Conservation (phyloP, 1,140 invertebrate genomes). For the Drosophila serrata region DNA sequence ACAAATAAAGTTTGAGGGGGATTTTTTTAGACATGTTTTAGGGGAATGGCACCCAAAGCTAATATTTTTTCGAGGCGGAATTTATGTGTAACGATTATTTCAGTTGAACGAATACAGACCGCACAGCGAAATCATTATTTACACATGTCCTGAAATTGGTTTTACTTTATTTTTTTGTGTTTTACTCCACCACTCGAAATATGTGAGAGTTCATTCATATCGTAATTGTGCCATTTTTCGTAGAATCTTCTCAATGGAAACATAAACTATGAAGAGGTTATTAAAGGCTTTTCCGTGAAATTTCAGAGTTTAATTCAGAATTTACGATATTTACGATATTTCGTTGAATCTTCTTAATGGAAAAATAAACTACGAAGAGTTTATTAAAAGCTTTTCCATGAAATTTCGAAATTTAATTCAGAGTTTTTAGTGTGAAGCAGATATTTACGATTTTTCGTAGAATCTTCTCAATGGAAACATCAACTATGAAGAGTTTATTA, state of each 20-base stretch:
- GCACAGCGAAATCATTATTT: conserved; percentile 64
- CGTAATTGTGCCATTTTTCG: conserved; percentile 12
- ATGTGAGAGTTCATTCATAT: conserved; percentile 14
- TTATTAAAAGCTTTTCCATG: neutral
- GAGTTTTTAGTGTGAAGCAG: no score
- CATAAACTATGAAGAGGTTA: conserved; percentile 2
- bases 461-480: neutral
- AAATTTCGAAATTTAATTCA: no score
- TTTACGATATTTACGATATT: no score
- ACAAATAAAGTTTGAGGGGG: conserved; percentile 30
- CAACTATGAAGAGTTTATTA: conserved; percentile 9
- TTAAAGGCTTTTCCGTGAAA: neutral
- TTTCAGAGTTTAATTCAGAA: no score
- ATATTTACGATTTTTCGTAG: no score
- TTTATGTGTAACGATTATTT: conserved; percentile 80
- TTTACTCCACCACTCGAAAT: conserved; percentile 6
- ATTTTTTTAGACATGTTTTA: conserved; percentile 26
- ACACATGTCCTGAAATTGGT: conserved; percentile 52
- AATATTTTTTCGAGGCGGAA: conserved; percentile 51
- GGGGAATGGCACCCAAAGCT: conserved; percentile 27
- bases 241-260: neutral
- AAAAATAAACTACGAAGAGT: conserved; percentile 3
- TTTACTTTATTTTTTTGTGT: conserved; percentile 29
- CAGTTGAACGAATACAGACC: conserved; percentile 54
- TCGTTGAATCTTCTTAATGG: neutral